Evolutionary conservation across 2,888 invertebrate genomes (phyloP).

Genomic region (Epirrita christyi): DNA sequence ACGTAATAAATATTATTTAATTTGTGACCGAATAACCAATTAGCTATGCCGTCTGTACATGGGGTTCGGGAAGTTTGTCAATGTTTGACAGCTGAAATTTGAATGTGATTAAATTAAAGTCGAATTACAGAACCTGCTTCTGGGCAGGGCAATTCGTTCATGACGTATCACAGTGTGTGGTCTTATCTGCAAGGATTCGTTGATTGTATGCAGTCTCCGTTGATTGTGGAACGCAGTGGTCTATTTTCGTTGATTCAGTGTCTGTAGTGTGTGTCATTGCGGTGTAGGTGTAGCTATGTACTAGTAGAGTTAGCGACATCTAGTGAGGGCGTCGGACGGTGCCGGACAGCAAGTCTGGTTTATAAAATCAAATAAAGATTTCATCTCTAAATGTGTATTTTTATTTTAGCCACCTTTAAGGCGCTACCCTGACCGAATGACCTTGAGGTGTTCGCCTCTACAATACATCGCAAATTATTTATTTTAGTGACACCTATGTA

Average conservation of each 20-base stretch:
- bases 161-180: background rate
- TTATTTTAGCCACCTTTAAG: background rate
- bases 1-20: too few relatives aligned
- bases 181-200: background rate
- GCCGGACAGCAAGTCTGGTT: constrained; percentile 46
- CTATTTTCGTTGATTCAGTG: constrained; percentile 8
- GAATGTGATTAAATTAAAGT: too few relatives aligned
- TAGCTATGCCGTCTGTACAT: too few relatives aligned
- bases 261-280: constrained; percentile 25
- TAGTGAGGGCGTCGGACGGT: constrained; percentile 27
- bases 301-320: constrained; percentile 26
- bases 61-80: too few relatives aligned
- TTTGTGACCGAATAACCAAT: too few relatives aligned
- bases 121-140: too few relatives aligned
- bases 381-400: constrained; percentile 47
- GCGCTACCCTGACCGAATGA: too few relatives aligned
- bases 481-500: too few relatives aligned
- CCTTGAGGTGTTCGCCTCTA: too few relatives aligned
- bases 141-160: too few relatives aligned
- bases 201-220: constrained; percentile 3
- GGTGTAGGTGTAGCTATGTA: constrained; percentile 21
- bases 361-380: constrained; percentile 67
- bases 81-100: too few relatives aligned
- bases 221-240: constrained; percentile 8
- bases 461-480: too few relatives aligned